Conservation (phyloP, 2,888 invertebrate species). For the Brachynemurus nebulosus region DNA sequence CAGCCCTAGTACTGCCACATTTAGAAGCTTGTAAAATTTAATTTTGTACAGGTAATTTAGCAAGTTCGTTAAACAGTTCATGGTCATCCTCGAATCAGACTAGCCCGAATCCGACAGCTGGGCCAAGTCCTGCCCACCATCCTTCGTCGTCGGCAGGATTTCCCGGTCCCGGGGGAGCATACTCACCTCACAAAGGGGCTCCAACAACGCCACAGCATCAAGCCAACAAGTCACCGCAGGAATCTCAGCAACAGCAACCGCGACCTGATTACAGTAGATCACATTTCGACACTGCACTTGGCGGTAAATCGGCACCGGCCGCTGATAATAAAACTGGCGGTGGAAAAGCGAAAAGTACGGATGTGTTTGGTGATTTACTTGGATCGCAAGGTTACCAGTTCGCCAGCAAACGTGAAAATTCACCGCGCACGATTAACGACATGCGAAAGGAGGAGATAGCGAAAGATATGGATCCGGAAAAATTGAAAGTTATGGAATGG, state of each 20-base stretch:
- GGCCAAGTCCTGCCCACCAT: slow-evolving; percentile 30
- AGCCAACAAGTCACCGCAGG: slow-evolving; percentile 25
- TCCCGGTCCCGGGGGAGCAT: slow-evolving; percentile 15
- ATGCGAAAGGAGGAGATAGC: slow-evolving; percentile 81
- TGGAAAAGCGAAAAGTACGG: slow-evolving; percentile 38
- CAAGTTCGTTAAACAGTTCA: slow-evolving; percentile 29
- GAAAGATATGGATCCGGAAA: slow-evolving; percentile 84
- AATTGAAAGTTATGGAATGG: slow-evolving; percentile 69
- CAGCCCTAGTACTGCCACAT: too few relatives aligned
- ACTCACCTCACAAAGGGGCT: slow-evolving; percentile 21
- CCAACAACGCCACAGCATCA: slow-evolving; percentile 28
- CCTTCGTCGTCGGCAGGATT: slow-evolving; percentile 14
- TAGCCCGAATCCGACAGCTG: slow-evolving; percentile 23
- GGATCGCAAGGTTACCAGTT: slow-evolving; percentile 84
- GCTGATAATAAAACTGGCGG: slow-evolving; percentile 29
- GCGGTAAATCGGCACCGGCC: slow-evolving; percentile 18
- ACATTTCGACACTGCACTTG: slow-evolving; percentile 47
- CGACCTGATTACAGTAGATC: slow-evolving; percentile 49
- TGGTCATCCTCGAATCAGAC: slow-evolving; percentile 27
- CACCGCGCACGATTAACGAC: slow-evolving; percentile 79
- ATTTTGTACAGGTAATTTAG: slow-evolving; percentile 29
- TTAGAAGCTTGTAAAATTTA: too few relatives aligned
- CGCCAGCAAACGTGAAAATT: slow-evolving; percentile 52
- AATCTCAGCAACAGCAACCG: slow-evolving; percentile 14
- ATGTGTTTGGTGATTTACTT: slow-evolving; percentile 82